A percentile compares a stretch with the other conserved stretches of the same genome.
phyloP scores from a whole-genome alignment of 2,888 invertebrate species.

The Subacronicta megacephala region DNA sequence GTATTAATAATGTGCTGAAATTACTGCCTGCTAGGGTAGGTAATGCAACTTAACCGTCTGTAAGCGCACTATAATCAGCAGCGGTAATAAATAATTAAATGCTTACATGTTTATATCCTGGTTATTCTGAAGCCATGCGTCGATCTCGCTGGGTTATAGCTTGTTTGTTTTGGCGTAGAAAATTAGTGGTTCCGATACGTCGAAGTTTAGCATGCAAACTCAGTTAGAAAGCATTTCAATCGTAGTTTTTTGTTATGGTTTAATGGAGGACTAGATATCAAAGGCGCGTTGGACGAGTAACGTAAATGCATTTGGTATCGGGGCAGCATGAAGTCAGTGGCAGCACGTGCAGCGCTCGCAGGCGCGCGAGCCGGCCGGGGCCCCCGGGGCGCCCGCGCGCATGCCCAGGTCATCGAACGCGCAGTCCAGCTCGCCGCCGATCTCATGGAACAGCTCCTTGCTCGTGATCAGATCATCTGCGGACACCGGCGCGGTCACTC shows the following conservation, averaged over 20 bases:
- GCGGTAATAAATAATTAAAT: conserved; percentile 63
- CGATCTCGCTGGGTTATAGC: conserved; percentile 69
- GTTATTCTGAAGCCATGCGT: conserved; percentile 88
- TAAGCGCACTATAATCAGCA: conserved; percentile 51
- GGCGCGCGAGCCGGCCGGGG: conserved; percentile 53
- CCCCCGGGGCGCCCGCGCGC: conserved; percentile 60
- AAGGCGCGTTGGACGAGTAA: conserved; percentile 46
- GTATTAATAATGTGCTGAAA: conserved; percentile 1
- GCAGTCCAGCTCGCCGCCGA: conserved; percentile 97
- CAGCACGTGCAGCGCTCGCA: conserved; percentile 86
- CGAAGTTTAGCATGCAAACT: conserved; percentile 68
- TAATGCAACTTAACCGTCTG: conserved; percentile 56
- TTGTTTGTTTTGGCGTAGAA: conserved; percentile 55
- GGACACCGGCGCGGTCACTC: conserved; percentile 74
- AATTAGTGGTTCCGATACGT: conserved; percentile 49
- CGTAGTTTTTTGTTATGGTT: conserved; percentile 47
- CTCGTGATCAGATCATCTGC: conserved; percentile 95
- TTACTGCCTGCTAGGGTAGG: conserved; percentile 25
- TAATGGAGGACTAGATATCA: conserved; percentile 61
- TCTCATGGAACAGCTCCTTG: conserved; percentile 97
- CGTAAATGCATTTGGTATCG: conserved; percentile 75
- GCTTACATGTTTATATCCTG: conserved; percentile 80
- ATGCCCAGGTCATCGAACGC: conserved; percentile 93
- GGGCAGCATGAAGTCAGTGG: conserved; percentile 67
- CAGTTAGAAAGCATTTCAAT: conserved; percentile 62